Evolutionary conservation across 2,113 vertebrate species (phyloP).

Genomic region (Carassius auratus): DNA sequence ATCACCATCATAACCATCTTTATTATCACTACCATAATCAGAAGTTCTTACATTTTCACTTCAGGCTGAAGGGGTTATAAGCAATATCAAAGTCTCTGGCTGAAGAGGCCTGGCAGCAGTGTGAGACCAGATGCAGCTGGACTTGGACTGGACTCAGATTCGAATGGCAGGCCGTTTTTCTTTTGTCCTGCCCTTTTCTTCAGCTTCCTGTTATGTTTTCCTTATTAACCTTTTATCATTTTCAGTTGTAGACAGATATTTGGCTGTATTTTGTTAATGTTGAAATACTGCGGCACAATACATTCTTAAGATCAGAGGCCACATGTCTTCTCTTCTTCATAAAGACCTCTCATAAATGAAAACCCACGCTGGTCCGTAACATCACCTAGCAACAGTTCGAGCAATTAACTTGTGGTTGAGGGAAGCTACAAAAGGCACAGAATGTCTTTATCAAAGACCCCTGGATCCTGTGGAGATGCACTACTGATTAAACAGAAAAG

Average conservation of each 20-base stretch:
- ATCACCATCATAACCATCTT: background rate
- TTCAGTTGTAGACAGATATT: constrained; percentile 8
- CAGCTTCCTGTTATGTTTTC: background rate
- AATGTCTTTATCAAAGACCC: constrained; percentile 28
- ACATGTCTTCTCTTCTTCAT: constrained; percentile 23
- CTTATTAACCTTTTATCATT: constrained; percentile 24
- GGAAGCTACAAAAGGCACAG: constrained; percentile 40
- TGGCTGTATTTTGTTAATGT: constrained; percentile 19
- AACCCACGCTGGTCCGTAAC: constrained; percentile 38
- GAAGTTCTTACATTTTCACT: background rate
- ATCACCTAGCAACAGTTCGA: constrained; percentile 55
- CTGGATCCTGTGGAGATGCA: background rate
- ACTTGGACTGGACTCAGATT: background rate
- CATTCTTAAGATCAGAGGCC: constrained; percentile 22
- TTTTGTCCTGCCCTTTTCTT: background rate
- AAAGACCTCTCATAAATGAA: constrained; percentile 31
- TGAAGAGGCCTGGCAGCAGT: background rate
- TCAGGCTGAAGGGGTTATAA: background rate
- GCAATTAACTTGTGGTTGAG: constrained; percentile 41
- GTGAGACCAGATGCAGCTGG: background rate
- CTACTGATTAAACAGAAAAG: background rate
- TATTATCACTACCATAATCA: background rate
- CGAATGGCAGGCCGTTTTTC: background rate
- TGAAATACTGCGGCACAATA: background rate
- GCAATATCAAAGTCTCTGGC: background rate